Conservation (phyloP, 2,113 vertebrate species). For the Raphicerus campestris region DNA sequence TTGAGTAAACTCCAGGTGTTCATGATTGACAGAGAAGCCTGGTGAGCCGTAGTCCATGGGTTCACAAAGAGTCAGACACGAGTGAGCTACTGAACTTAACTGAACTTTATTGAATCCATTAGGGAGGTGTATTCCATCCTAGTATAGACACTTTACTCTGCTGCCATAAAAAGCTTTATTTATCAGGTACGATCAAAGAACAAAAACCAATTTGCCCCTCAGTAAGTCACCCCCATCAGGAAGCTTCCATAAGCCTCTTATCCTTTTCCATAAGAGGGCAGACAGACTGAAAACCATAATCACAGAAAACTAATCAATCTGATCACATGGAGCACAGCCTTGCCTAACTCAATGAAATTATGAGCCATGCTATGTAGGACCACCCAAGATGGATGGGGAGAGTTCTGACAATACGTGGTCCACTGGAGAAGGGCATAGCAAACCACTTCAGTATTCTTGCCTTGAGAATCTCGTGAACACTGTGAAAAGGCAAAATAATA, state of each 20-base stretch:
- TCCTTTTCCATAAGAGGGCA: neutral
- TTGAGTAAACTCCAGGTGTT: neutral
- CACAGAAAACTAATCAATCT: neutral
- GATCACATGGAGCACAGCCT: neutral
- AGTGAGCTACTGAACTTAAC: neutral
- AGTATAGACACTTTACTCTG: neutral
- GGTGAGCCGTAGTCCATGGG: rapidly evolving
- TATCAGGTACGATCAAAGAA: neutral
- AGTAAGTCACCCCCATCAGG: neutral
- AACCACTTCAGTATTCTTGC: neutral
- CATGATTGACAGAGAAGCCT: neutral
- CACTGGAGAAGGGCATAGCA: neutral
- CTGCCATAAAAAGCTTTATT: neutral
- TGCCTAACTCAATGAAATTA: neutral
- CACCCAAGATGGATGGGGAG: neutral
- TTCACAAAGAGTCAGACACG: neutral
- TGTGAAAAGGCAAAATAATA: neutral
- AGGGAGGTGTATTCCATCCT: neutral
- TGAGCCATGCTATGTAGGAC: neutral
- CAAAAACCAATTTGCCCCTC: neutral
- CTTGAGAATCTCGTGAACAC: neutral
- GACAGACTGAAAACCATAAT: neutral
- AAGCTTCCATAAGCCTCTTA: neutral
- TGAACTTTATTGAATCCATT: neutral
- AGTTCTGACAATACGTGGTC: neutral